Conservation (phyloP, 1,140 invertebrate genomes). For the Drosophila parvula region DNA sequence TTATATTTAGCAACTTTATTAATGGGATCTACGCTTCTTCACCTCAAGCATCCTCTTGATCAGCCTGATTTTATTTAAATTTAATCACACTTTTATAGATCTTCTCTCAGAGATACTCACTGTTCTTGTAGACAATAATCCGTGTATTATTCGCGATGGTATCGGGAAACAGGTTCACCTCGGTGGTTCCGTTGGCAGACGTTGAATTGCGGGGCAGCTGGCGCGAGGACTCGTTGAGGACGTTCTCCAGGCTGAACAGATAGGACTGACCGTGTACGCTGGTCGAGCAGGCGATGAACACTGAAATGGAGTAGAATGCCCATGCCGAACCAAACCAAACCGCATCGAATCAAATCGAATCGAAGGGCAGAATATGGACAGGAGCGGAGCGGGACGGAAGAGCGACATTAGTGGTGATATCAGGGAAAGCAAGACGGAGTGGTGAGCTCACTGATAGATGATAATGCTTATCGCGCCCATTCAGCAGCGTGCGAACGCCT, state of each 20-base stretch:
- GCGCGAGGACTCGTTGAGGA: constrained; percentile 50
- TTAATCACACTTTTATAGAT: background rate
- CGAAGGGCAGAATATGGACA: constrained; percentile 16
- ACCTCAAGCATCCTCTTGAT: no score
- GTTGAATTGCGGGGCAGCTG: constrained; percentile 60
- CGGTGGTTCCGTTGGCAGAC: constrained; percentile 41
- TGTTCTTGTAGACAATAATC: constrained; percentile 69
- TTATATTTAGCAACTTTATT: background rate
- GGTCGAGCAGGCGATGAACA: constrained; percentile 62
- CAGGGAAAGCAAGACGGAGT: constrained; percentile 38
- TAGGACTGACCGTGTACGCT: constrained; percentile 66
- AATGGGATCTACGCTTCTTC: background rate
- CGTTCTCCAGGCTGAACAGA: constrained; percentile 74
- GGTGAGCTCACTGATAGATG: constrained; percentile 44
- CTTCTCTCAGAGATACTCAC: constrained; percentile 43
- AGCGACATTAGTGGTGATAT: constrained; percentile 25
- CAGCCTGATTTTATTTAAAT: background rate
- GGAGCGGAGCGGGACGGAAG: constrained; percentile 13
- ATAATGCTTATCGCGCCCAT: constrained; percentile 27
- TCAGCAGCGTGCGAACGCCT: constrained; percentile 24
- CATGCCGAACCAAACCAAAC: constrained; percentile 44
- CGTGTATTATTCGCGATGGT: constrained; percentile 58
- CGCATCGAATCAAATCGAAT: constrained; percentile 36
- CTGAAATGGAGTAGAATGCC: constrained; percentile 62
- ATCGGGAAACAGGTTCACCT: constrained; percentile 41